Evolutionary conservation across 1,140 invertebrate genomes (phyloP).

Genomic region (Zaprionus kolodkinae): DNA sequence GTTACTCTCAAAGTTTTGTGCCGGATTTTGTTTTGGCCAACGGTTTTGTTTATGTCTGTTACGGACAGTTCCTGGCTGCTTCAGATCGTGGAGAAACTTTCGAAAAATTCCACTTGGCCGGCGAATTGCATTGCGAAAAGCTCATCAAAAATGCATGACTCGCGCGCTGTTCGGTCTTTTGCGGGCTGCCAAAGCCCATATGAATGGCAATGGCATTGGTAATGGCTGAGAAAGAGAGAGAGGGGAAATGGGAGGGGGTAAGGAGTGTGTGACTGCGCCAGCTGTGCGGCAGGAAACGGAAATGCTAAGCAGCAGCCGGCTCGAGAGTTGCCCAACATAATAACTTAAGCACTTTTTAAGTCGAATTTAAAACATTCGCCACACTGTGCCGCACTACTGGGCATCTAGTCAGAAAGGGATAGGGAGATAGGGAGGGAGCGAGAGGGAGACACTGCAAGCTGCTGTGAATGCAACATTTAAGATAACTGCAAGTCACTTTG

Average conservation of each 20-base stretch:
- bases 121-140: slow-evolving; percentile 45
- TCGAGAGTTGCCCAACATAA: slow-evolving; percentile 46
- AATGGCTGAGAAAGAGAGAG: neutral
- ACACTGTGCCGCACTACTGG: slow-evolving; percentile 21
- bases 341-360: slow-evolving; percentile 76
- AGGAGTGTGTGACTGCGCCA: neutral
- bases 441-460: slow-evolving; percentile 5
- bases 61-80: neutral
- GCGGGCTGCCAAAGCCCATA: slow-evolving; percentile 18
- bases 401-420: slow-evolving; percentile 27
- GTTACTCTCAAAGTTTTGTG: slow-evolving; percentile 11
- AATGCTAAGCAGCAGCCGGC: slow-evolving; percentile 67
- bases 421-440: too few species aligned
- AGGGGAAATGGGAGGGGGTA: neutral
- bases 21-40: slow-evolving; percentile 35
- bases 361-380: slow-evolving; percentile 64
- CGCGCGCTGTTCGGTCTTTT: slow-evolving; percentile 5
- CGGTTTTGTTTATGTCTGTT: slow-evolving; percentile 21
- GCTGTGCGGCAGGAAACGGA: slow-evolving; percentile 65
- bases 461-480: slow-evolving; percentile 51
- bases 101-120: slow-evolving; percentile 31
- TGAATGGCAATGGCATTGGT: slow-evolving; percentile 2
- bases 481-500: slow-evolving; percentile 55
- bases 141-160: slow-evolving; percentile 63
- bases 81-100: slow-evolving; percentile 2